Evolutionary conservation across 2,888 invertebrate genomes (phyloP).

Genomic region (Cylloceria caligata): DNA sequence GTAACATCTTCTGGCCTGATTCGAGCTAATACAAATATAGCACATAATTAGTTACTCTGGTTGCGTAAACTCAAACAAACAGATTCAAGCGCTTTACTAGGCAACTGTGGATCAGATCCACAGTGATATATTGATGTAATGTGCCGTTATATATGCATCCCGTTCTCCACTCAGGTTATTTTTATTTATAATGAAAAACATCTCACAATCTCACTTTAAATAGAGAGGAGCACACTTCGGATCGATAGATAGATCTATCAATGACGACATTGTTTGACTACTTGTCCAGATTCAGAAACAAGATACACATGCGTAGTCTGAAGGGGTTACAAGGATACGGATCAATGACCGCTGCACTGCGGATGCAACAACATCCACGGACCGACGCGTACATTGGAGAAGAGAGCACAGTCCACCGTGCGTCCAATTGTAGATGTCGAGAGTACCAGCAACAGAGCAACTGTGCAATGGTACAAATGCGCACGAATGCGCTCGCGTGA

Average conservation of each 20-base stretch:
- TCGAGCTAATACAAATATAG: background rate
- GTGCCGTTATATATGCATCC: background rate
- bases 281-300: conserved; percentile 1
- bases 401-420: conserved; percentile 16
- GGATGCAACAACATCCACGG: conserved; percentile 37
- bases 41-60: background rate
- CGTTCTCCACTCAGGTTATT: too few relatives aligned
- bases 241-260: background rate
- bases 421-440: conserved; percentile 34
- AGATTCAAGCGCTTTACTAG: background rate
- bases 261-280: background rate
- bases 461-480: conserved; percentile 21
- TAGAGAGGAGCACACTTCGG: background rate
- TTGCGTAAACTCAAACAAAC: background rate
- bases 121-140: background rate
- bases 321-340: conserved; percentile 19
- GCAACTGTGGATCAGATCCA: background rate
- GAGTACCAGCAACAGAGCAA: conserved; percentile 24
- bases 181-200: too few relatives aligned
- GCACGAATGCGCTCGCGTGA: conserved; percentile 51
- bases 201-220: background rate
- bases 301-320: background rate
- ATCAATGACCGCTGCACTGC: conserved; percentile 25
- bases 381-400: conserved; percentile 28
- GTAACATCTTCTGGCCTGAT: background rate